Evolutionary conservation across 2,113 vertebrate genomes (phyloP).

Genomic region (Nesogale talazaci): DNA sequence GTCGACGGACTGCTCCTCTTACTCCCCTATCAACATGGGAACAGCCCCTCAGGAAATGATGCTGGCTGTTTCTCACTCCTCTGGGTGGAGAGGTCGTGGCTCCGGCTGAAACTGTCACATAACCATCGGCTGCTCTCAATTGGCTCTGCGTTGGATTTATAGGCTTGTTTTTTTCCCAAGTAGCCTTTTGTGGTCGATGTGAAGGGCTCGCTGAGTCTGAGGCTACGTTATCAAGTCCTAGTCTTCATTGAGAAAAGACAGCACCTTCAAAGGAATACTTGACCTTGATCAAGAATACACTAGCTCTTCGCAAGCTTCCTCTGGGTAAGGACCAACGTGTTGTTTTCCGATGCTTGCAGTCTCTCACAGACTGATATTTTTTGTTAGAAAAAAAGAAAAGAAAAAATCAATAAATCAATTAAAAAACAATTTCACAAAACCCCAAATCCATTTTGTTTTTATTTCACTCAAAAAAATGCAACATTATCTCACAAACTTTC

Average conservation of each 20-base stretch:
- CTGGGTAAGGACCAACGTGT: neutral
- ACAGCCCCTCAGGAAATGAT: neutral
- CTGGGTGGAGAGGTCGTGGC: neutral
- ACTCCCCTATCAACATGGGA: too few relatives aligned
- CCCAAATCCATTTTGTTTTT: too few relatives aligned
- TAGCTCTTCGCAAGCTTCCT: neutral
- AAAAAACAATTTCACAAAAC: neutral
- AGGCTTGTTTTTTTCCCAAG: neutral
- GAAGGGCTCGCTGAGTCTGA: neutral
- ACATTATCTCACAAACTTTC: too few relatives aligned
- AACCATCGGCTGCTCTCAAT: slow-evolving; percentile 8
- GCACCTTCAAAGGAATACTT: neutral
- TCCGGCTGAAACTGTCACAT: neutral
- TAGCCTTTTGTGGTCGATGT: neutral
- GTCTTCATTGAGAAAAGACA: slow-evolving; percentile 10
- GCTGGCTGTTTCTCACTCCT: neutral
- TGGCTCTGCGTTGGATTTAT: neutral
- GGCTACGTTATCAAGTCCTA: neutral
- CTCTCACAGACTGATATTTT: neutral
- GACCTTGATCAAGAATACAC: neutral
- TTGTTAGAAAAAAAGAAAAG: neutral
- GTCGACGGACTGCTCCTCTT: neutral
- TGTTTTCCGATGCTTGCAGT: neutral
- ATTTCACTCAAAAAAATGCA: too few relatives aligned
- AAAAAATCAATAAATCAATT: neutral